Conservation (phyloP, 2,888 invertebrate species). For the Eupithecia pulchellata region DNA sequence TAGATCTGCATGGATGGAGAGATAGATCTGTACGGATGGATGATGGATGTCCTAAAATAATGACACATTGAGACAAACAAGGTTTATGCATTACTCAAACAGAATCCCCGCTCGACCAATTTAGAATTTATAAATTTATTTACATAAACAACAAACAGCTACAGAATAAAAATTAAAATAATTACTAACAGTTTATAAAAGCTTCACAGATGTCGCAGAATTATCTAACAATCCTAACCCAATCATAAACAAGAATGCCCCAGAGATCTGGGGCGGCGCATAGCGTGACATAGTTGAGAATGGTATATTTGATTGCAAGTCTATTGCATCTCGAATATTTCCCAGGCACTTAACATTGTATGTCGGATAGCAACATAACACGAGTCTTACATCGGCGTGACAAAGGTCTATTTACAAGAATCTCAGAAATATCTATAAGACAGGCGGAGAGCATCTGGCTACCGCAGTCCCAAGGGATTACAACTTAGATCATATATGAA, state of each 20-base stretch:
- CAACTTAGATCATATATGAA: constrained; percentile 19
- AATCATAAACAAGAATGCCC: neutral
- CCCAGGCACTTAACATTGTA: neutral
- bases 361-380: neutral
- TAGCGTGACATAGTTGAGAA: neutral
- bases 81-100: neutral
- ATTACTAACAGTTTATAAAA: too few species aligned
- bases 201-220: too few species aligned
- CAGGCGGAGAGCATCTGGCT: constrained; percentile 24
- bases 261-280: neutral
- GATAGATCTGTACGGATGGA: too few species aligned
- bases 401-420: neutral
- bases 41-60: neutral
- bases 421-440: neutral
- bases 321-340: constrained; percentile 2
- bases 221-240: neutral
- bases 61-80: neutral
- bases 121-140: too few species aligned
- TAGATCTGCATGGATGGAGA: too few species aligned
- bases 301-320: constrained; percentile 2
- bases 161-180: too few species aligned
- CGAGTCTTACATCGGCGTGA: neutral
- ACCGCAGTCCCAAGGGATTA: constrained; percentile 13
- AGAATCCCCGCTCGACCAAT: neutral
- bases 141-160: too few species aligned